Percentiles rank a stretch among this genome's conserved stretches.
These are phyloP conservation scores for Latheticus oryzae DNA, from an alignment of 2,888 invertebrate species.

Conservation along the genomic window DNA sequence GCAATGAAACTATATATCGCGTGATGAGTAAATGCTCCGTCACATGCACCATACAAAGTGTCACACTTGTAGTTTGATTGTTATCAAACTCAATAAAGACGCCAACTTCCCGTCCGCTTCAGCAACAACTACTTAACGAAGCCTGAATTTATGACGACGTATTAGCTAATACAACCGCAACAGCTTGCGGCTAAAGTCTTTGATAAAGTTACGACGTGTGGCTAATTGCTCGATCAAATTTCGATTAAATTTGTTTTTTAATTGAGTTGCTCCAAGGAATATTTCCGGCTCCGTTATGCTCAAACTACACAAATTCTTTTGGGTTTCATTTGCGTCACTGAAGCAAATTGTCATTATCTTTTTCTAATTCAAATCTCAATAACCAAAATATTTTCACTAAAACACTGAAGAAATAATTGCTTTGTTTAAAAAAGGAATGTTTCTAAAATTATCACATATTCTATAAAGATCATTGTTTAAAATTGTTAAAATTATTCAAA, in stretches of 20 bases:
- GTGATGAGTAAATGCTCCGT: slow-evolving; percentile 12
- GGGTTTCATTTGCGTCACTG: no score
- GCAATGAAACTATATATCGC: no score
- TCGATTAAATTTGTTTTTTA: slow-evolving; percentile 10
- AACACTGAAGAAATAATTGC: no score
- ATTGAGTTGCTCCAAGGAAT: slow-evolving; percentile 10
- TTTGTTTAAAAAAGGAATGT: no score
- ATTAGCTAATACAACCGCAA: slow-evolving; percentile 24
- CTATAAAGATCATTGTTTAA: no score
- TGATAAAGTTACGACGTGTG: slow-evolving; percentile 24
- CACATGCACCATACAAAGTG: slow-evolving; percentile 35
- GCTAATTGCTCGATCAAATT: slow-evolving; percentile 20
- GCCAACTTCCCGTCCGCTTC: slow-evolving; percentile 34
- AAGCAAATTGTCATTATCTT: no score
- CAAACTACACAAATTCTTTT: no score
- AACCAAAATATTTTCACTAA: no score
- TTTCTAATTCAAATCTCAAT: no score
- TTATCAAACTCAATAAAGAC: slow-evolving; percentile 41
- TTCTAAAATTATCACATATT: no score
- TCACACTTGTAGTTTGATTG: slow-evolving; percentile 39
- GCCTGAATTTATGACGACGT: slow-evolving; percentile 36
- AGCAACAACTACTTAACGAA: slow-evolving; percentile 38
- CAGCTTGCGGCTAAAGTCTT: slow-evolving; percentile 17
- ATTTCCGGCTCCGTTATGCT: no score
- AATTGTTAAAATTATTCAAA: no score